A percentile compares a stretch with the other conserved stretches of the same genome.
Conservation (phyloP, 1,140 invertebrate species). For the Drosophila triauraria region DNA sequence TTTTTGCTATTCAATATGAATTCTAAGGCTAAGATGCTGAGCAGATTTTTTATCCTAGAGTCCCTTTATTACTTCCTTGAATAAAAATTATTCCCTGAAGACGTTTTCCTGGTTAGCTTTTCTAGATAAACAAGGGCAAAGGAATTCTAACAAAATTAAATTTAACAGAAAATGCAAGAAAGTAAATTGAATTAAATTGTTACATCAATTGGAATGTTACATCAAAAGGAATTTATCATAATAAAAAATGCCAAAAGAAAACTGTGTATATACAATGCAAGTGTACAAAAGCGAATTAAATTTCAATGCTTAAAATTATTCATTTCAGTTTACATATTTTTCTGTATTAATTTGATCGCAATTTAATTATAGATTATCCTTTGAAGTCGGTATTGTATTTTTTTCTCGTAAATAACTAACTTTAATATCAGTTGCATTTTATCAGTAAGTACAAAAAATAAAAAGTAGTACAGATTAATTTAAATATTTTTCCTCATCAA, state of each 20-base stretch:
- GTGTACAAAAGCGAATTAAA: neutral
- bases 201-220: no score
- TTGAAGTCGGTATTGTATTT: neutral
- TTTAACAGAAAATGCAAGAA: neutral
- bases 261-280: neutral
- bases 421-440: neutral
- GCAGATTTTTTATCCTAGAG: neutral
- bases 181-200: constrained; percentile 2
- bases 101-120: neutral
- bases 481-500: neutral
- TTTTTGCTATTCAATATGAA: constrained; percentile 30
- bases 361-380: neutral
- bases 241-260: neutral
- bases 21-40: constrained; percentile 12
- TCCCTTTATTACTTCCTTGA: constrained; percentile 15
- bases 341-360: neutral
- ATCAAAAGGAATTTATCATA: neutral
- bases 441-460: neutral
- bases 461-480: neutral
- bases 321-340: constrained; percentile 6
- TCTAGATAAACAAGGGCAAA: neutral
- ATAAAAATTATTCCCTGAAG: neutral
- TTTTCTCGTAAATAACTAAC: neutral
- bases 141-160: constrained; percentile 5
- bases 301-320: neutral